A percentile compares a stretch with the other conserved stretches of the same genome.
Conservation (phyloP, 2,797 vertebrate species). For the Acanthiza pusilla region DNA sequence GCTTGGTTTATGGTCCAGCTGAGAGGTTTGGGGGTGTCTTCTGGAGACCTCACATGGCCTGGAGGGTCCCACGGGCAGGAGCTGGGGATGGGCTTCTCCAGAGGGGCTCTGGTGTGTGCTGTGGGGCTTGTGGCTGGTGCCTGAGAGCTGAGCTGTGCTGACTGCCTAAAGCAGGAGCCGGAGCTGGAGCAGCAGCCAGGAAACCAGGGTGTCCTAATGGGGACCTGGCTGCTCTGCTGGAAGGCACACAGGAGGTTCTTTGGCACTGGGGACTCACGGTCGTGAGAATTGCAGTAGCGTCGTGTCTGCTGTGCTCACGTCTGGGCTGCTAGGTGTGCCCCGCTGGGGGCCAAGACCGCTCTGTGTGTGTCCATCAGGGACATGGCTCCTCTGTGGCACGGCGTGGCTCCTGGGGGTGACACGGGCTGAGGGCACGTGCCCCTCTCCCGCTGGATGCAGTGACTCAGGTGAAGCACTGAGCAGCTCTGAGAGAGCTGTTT, state of each 20-base stretch:
- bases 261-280: accelerated
- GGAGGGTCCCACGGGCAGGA: not conserved
- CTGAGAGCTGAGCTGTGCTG: not conserved
- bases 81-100: not conserved
- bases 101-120: not conserved
- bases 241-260: accelerated
- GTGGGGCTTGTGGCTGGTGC: accelerated
- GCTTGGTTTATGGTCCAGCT: not conserved
- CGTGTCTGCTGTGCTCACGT: not conserved
- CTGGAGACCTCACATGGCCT: not conserved
- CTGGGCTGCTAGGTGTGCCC: not conserved
- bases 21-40: not conserved
- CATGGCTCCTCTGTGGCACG: not conserved
- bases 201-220: too few species aligned
- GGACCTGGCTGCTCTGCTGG: not conserved
- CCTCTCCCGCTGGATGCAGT: accelerated
- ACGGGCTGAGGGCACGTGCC: not conserved
- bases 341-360: accelerated
- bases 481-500: not conserved
- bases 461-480: not conserved
- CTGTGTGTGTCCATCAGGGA: not conserved
- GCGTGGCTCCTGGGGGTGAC: not conserved
- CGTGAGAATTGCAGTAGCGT: accelerated
- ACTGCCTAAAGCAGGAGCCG: accelerated
- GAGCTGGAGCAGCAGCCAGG: not conserved